These are phyloP conservation scores for Eciton burchellii DNA, from an alignment of 1,140 invertebrate genomes.

Conservation along the genomic window DNA sequence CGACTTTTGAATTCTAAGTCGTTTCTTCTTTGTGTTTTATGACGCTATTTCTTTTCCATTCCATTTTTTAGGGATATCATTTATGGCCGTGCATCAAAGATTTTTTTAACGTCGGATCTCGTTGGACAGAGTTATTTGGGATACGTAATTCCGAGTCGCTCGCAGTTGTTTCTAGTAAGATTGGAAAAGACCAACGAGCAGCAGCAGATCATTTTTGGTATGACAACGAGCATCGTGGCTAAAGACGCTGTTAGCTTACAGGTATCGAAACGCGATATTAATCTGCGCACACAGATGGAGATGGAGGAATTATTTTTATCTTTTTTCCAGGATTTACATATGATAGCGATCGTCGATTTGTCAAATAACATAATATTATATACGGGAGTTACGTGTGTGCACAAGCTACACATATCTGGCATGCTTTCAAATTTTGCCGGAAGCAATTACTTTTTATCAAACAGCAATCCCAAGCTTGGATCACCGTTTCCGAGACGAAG, in stretches of 20 bases:
- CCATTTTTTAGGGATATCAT: slow-evolving; percentile 81
- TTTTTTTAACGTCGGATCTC: slow-evolving; percentile 93
- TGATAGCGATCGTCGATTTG: slow-evolving; percentile 93
- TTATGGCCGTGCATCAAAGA: slow-evolving; percentile 89
- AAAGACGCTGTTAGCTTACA: slow-evolving; percentile 93
- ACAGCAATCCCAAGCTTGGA: slow-evolving; percentile 84
- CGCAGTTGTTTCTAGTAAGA: slow-evolving; percentile 90
- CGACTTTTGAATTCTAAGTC: slow-evolving; percentile 37
- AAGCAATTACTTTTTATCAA: slow-evolving; percentile 86
- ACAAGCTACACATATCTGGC: slow-evolving; percentile 93
- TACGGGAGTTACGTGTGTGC: slow-evolving; percentile 92
- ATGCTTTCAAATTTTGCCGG: slow-evolving; percentile 88
- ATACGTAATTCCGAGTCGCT: slow-evolving; percentile 90
- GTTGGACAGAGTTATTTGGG: slow-evolving; percentile 94
- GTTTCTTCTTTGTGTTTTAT: too few relatives aligned
- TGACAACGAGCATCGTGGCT: slow-evolving; percentile 89
- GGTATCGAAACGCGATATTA: too few relatives aligned
- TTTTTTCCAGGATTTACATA: slow-evolving; percentile 88
- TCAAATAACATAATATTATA: slow-evolving; percentile 93
- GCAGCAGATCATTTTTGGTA: slow-evolving; percentile 91
- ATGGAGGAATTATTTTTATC: background rate
- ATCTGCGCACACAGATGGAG: background rate
- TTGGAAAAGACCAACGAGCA: slow-evolving; percentile 90
- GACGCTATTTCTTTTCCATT: too few relatives aligned
- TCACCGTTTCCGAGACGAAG: slow-evolving; percentile 87